Percentiles rank a stretch among this genome's conserved stretches.
Evolutionary conservation across 1,140 invertebrate species (phyloP).

Genomic region (Planococcus citri): DNA sequence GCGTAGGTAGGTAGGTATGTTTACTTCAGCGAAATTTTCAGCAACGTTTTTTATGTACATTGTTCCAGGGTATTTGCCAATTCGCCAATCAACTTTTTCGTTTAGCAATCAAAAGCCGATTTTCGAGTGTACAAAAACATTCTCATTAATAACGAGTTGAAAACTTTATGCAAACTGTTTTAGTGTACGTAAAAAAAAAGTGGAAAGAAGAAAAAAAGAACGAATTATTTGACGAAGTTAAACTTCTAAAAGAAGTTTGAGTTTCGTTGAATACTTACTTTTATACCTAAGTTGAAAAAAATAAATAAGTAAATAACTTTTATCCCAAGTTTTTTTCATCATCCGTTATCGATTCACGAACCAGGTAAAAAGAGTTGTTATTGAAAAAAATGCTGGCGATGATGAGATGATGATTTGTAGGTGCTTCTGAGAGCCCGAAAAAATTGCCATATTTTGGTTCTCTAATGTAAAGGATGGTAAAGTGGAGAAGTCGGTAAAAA

Average conservation of each 20-base stretch:
- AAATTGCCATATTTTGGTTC: too few relatives aligned
- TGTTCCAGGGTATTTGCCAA: not conserved
- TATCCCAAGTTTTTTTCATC: not conserved
- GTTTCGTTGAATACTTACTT: not conserved
- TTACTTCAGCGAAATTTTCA: too few relatives aligned
- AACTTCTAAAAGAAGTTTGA: not conserved
- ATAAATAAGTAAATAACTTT: not conserved
- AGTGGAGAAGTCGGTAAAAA: too few relatives aligned
- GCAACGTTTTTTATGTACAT: too few relatives aligned
- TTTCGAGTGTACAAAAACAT: not conserved
- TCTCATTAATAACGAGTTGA: not conserved
- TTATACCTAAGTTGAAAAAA: too few relatives aligned
- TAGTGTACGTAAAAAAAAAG: not conserved
- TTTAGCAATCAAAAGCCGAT: not conserved
- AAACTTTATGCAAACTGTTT: not conserved
- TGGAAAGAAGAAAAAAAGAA: too few relatives aligned
- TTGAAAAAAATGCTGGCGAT: too few relatives aligned
- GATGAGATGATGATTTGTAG: too few relatives aligned
- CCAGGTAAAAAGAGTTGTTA: too few relatives aligned
- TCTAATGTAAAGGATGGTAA: too few relatives aligned
- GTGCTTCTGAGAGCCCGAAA: too few relatives aligned
- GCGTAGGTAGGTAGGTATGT: too few relatives aligned
- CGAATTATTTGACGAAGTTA: not conserved
- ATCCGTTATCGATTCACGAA: not conserved
- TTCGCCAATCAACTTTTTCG: not conserved